Evolutionary conservation across 2,113 vertebrate genomes (phyloP).

Genomic region (Indicator indicator): DNA sequence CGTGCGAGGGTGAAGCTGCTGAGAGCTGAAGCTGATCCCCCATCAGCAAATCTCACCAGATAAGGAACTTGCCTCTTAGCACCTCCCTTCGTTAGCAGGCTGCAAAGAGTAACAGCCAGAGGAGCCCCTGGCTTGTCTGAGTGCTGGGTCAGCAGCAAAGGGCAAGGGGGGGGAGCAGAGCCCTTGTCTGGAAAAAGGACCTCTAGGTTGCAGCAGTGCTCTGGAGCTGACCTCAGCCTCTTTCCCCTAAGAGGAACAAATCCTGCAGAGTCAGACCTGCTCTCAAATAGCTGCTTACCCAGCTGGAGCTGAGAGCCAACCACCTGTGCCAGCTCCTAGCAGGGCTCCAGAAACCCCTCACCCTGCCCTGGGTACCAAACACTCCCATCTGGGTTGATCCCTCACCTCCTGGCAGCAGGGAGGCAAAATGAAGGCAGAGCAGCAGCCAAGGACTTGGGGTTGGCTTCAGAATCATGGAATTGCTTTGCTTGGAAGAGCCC

Average conservation of each 20-base stretch:
- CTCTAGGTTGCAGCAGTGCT: background rate
- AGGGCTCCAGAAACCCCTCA: background rate
- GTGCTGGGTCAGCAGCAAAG: background rate
- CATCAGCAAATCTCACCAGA: background rate
- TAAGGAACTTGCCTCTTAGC: background rate
- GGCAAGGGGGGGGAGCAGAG: background rate
- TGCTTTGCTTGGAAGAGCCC: no score
- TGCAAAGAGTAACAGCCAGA: rapidly evolving
- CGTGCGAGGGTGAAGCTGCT: background rate
- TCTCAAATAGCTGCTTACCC: background rate
- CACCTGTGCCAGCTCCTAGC: background rate
- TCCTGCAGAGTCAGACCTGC: background rate
- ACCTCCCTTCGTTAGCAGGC: rapidly evolving
- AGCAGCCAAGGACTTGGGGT: rapidly evolving
- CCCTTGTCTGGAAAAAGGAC: background rate
- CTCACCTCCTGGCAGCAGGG: background rate
- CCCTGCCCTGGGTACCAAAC: rapidly evolving
- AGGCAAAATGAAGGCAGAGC: background rate
- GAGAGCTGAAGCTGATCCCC: background rate
- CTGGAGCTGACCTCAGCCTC: background rate
- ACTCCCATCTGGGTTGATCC: background rate
- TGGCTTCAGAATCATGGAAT: background rate
- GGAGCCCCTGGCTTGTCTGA: rapidly evolving
- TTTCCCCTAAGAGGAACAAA: background rate
- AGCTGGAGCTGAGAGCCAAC: rapidly evolving